Conservation (phyloP, 2,797 vertebrate genomes). For the Pangasius djambal region DNA sequence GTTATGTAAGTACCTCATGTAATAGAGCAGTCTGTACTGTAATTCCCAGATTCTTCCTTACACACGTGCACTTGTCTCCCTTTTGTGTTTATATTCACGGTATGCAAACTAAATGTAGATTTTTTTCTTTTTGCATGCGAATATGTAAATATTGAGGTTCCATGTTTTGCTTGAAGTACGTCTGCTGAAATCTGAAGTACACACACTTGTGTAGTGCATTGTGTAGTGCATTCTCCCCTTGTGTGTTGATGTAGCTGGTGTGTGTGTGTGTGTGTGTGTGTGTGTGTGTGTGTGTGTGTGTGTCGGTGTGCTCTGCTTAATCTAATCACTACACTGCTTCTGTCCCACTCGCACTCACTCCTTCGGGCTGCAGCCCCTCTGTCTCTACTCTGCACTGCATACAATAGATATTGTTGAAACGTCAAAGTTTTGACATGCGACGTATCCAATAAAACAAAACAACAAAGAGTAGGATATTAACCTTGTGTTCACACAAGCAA, state of each 20-base stretch:
- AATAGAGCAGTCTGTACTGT: slow-evolving; percentile 36
- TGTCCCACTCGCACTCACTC: slow-evolving; percentile 8
- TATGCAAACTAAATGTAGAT: not conserved
- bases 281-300: slow-evolving; percentile 21
- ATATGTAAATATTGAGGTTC: not conserved
- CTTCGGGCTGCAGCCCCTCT: not conserved
- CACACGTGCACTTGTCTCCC: not conserved
- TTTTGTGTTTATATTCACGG: not conserved
- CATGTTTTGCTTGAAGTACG: not conserved
- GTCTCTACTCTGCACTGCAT: not conserved
- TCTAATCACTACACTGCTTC: slow-evolving; percentile 15
- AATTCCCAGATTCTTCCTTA: slow-evolving; percentile 17
- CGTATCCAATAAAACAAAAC: not conserved
- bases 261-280: slow-evolving; percentile 29
- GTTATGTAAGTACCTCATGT: slow-evolving; percentile 86
- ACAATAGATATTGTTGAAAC: not conserved
- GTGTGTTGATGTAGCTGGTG: slow-evolving; percentile 31
- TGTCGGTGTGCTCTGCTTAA: slow-evolving; percentile 18
- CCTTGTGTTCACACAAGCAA: not conserved
- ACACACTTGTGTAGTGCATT: not conserved
- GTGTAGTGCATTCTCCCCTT: not conserved
- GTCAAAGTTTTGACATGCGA: not conserved
- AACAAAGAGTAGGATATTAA: not conserved
- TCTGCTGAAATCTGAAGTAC: not conserved
- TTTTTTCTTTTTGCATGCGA: slow-evolving; percentile 2